These are phyloP conservation scores for Parasteatoda lunata DNA, from an alignment of 2,888 invertebrate species.

Conservation along the genomic window DNA sequence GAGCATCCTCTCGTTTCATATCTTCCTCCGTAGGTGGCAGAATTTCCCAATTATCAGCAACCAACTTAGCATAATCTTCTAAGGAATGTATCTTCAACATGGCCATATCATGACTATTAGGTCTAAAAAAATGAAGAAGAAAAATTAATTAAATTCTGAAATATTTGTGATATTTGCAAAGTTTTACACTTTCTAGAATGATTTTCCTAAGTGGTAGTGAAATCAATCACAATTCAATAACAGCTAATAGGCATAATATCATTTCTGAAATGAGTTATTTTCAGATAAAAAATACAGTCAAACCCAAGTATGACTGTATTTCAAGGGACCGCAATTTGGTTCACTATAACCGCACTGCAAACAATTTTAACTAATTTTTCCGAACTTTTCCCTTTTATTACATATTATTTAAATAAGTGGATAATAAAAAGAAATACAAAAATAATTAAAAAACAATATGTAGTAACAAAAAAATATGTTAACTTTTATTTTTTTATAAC, in stretches of 20 bases:
- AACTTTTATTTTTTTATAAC: no score
- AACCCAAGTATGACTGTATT: no score
- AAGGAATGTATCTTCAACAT: conserved; percentile 87
- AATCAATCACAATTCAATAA: neutral
- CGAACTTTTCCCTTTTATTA: no score
- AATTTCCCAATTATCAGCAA: conserved; percentile 91
- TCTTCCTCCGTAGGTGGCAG: conserved; percentile 86
- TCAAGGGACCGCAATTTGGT: no score
- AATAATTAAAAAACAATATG: no score
- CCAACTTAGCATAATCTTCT: conserved; percentile 83
- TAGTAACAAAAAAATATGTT: no score
- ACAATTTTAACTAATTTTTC: no score
- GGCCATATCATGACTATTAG: conserved; percentile 80
- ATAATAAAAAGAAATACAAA: no score
- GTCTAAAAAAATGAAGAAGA: conserved; percentile 21
- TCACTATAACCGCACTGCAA: no score
- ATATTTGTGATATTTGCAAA: neutral
- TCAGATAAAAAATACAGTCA: no score
- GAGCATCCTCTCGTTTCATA: conserved; percentile 81
- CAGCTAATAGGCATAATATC: neutral
- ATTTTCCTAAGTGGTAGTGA: neutral
- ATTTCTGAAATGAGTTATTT: neutral
- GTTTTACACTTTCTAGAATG: neutral
- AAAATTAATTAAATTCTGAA: neutral
- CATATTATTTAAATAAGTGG: no score